These are phyloP conservation scores for Mayetiola destructor DNA, from an alignment of 2,888 invertebrate species.

Conservation along the genomic window DNA sequence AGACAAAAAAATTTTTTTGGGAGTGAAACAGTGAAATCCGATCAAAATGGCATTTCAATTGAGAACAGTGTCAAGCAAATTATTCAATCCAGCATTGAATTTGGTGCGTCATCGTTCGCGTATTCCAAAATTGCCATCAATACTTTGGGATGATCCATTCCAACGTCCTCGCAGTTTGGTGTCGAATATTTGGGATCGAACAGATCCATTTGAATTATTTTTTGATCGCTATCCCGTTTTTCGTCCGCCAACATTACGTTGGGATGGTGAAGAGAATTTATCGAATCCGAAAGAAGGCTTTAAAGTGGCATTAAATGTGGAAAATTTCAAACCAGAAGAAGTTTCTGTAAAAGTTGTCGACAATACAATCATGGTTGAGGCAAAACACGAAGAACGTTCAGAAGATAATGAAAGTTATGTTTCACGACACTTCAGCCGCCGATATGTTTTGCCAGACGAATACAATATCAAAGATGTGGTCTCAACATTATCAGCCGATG, in stretches of 20 bases:
- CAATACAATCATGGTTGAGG: conserved; percentile 6
- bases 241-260: not conserved
- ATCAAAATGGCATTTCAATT: conserved; percentile 12
- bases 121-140: not conserved
- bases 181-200: not conserved
- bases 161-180: not conserved
- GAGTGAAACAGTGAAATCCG: too few species aligned
- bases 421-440: conserved; percentile 4
- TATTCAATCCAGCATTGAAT: conserved; percentile 14
- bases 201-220: conserved; percentile 2
- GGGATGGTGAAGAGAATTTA: not conserved
- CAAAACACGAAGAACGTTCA: conserved; percentile 11
- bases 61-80: not conserved
- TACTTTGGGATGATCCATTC: conserved; percentile 9
- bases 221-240: not conserved
- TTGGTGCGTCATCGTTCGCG: not conserved
- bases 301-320: conserved; percentile 14
- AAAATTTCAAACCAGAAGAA: conserved; percentile 13
- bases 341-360: conserved; percentile 2
- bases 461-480: conserved; percentile 8
- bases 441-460: conserved; percentile 2
- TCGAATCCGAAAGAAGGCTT: conserved; percentile 14
- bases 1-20: not conserved
- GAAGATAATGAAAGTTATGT: conserved; percentile 13
- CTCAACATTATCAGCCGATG: conserved; percentile 11